Evolutionary conservation across 1,140 invertebrate genomes (phyloP), one percentile per base, ranked within the genome.

Genomic region (Aphaenogaster floridana): DNA sequence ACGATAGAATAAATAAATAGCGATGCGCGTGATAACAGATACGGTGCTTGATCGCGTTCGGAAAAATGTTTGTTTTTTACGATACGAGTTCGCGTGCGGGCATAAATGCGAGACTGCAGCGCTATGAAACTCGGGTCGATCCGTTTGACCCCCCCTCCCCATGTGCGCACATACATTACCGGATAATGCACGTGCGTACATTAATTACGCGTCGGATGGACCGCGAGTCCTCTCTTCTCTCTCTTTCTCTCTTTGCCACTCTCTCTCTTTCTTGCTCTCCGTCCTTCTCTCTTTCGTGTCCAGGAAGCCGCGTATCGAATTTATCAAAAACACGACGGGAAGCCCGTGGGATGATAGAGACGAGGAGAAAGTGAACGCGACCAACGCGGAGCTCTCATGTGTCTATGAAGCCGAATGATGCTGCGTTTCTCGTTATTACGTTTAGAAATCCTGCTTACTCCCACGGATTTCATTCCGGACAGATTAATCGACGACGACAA

Each of bases 271-370:
- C 45, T 52, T 6, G 39, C n/a, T n/a, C 15, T 28, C 7, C 21
- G 15, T 71, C 7, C 54, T 54, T 48, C 42, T 45, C 52, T 28
- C 63, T 63, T 52, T 66, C 59, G 36, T 54, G 66, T 83, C 66
- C 91, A 91, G 92, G 92, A 93, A 92, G 91, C 86, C 71, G 88
- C 90, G 86, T 93, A 92, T 92, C 91, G 86, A 90, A 91, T 92
- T 93, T 93, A 93, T 93, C 92, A 93, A 91, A 93, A 93, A 91
- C 90, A 84, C 72, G 78, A 92, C 92, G 92, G 92, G 92, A 93
- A 93, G 90, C 91, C 86, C 36, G 89, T 83, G 77, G 84, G 61
- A 91, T 88, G 90, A 91, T 91, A 91, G 87, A 83, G 52, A 72
- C 48, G 64, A 86, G 45, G 74, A 89, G 84, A 87, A 89, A 87